A percentile compares a stretch with the other conserved stretches of the same genome.
Conservation (phyloP, 2,113 vertebrate genomes). For the Columba janthina region DNA sequence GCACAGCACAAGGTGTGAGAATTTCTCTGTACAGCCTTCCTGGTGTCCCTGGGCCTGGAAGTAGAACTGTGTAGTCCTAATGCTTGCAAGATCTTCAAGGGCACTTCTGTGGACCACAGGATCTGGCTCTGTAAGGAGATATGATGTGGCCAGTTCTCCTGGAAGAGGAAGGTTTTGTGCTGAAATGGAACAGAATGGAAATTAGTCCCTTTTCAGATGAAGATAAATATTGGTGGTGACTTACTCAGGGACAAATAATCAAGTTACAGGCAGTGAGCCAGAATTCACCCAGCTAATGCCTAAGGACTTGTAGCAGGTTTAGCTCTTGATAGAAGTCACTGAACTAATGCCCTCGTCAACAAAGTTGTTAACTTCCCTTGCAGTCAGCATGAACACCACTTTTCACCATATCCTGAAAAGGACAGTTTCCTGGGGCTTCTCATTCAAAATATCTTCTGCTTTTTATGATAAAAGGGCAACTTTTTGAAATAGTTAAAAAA, state of each 20-base stretch:
- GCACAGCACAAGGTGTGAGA: neutral
- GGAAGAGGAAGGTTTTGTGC: neutral
- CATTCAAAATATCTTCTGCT: neutral
- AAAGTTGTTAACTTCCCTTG: neutral
- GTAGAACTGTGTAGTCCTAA: neutral
- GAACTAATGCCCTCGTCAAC: neutral
- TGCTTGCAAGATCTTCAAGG: neutral
- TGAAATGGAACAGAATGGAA: neutral
- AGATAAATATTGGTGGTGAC: neutral
- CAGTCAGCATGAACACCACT: neutral
- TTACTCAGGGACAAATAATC: neutral
- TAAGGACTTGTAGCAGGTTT: neutral
- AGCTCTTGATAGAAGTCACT: neutral
- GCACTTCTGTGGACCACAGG: neutral
- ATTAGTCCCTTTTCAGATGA: neutral
- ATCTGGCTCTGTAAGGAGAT: neutral
- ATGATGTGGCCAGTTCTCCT: neutral
- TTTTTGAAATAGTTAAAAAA: neutral
- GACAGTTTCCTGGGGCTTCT: neutral
- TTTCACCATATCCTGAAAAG: neutral
- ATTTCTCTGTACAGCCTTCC: neutral
- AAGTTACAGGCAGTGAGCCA: neutral
- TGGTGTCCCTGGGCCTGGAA: neutral
- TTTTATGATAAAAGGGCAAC: neutral
- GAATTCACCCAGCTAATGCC: neutral